phyloP scores from a whole-genome alignment of 2,113 vertebrate species.

The Lontra canadensis region DNA sequence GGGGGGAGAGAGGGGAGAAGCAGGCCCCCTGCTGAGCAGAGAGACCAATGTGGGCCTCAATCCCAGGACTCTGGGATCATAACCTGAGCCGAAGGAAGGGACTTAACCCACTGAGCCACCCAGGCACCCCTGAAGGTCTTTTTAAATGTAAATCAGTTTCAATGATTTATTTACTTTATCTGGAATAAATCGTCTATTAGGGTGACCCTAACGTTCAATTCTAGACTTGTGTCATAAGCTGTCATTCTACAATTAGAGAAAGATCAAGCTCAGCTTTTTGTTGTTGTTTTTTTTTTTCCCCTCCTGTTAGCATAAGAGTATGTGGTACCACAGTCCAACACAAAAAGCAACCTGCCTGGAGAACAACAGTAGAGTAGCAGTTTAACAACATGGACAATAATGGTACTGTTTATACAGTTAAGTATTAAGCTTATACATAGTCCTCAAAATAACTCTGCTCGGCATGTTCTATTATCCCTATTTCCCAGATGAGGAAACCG shows the following conservation, averaged over 20 bases:
- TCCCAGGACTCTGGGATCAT: no score
- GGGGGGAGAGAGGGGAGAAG: no score
- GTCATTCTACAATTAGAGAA: background rate
- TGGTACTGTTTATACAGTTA: background rate
- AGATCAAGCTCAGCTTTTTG: background rate
- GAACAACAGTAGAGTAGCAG: background rate
- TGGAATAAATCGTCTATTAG: background rate
- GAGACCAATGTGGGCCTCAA: no score
- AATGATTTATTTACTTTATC: background rate
- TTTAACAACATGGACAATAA: background rate
- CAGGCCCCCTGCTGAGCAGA: no score
- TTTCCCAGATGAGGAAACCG: background rate
- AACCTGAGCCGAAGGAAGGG: no score
- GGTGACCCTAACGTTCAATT: background rate
- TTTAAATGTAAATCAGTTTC: background rate
- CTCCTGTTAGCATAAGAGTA: background rate
- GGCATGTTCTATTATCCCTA: background rate
- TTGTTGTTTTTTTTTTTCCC: background rate
- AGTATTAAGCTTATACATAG: background rate
- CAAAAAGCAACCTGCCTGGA: background rate
- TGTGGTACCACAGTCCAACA: background rate
- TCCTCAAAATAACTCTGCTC: background rate
- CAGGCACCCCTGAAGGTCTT: background rate
- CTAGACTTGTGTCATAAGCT: background rate
- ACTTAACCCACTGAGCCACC: no score